Conservation (phyloP, 2,888 invertebrate species). For the Cryptus armator region DNA sequence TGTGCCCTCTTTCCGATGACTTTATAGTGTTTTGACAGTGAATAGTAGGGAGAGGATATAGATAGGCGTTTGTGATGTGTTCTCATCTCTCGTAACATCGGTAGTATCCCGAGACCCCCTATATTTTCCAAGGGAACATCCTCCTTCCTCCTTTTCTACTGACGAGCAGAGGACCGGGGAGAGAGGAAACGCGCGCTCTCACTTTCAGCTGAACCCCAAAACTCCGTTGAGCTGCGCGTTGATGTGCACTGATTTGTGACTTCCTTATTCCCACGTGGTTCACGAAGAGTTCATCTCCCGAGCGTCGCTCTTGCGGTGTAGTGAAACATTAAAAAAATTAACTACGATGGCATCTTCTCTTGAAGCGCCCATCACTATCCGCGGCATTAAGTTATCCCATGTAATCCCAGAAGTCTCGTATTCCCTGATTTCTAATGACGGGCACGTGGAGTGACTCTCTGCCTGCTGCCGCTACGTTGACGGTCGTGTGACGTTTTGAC, state of each 20-base stretch:
- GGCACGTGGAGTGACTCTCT: background rate
- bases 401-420: conserved; percentile 21
- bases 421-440: conserved; percentile 16
- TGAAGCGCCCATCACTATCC: background rate
- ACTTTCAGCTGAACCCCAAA: conserved; percentile 41
- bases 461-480: background rate
- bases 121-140: conserved; percentile 39
- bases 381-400: background rate
- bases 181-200: background rate
- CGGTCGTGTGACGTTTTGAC: conserved; percentile 8
- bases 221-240: conserved; percentile 30
- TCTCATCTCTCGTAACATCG: conserved; percentile 32
- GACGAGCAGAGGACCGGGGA: conserved; percentile 8
- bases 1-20: background rate
- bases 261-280: conserved; percentile 49
- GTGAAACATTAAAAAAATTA: background rate
- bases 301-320: background rate
- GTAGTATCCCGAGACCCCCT: background rate
- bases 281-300: background rate
- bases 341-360: background rate
- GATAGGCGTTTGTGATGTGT: conserved; percentile 48
- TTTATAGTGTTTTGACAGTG: conserved; percentile 57
- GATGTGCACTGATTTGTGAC: conserved; percentile 56
- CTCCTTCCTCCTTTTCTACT: conserved; percentile 28
- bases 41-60: background rate